Evolutionary conservation across 2,797 vertebrate genomes (phyloP).

Genomic region (Amblyopsis hoosieri): DNA sequence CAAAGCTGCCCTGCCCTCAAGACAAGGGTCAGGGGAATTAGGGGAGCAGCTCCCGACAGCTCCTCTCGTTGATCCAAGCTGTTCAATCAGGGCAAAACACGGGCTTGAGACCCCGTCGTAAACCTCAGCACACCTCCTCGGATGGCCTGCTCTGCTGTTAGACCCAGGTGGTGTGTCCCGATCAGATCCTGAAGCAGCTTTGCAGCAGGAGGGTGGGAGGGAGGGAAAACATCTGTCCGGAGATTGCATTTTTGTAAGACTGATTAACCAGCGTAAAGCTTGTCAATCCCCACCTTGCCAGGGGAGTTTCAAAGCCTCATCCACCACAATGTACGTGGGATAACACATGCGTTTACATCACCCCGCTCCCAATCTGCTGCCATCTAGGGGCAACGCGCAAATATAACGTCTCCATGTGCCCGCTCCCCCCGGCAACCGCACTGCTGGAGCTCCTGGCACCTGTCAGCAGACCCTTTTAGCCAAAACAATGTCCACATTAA

Average conservation of each 20-base stretch:
- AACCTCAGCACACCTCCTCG: no score
- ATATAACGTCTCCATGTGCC: not conserved
- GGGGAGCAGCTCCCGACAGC: not conserved
- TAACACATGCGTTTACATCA: conserved; percentile 55
- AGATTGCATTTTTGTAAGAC: conserved; percentile 70
- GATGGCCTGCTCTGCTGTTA: not conserved
- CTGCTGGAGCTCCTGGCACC: no score
- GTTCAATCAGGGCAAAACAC: not conserved
- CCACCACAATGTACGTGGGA: conserved; percentile 38
- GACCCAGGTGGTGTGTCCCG: conserved; percentile 67
- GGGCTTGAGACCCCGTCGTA: not conserved
- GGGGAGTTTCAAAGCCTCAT: conserved; percentile 50
- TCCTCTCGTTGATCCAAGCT: no score
- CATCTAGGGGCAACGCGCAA: not conserved
- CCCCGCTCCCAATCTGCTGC: conserved; percentile 10
- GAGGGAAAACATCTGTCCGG: conserved; percentile 66
- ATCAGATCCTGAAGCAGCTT: conserved; percentile 54
- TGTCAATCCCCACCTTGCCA: conserved; percentile 65
- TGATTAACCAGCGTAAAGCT: conserved; percentile 66
- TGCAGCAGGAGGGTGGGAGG: conserved; percentile 41
- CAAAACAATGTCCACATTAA: no score
- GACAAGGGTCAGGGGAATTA: conserved; percentile 1
- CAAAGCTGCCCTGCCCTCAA: no score
- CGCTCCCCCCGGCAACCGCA: not conserved
- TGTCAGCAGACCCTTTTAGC: no score